Base-by-base conservation (phyloP, 2,888 invertebrate species). In the Monopis laevigella region DNA sequence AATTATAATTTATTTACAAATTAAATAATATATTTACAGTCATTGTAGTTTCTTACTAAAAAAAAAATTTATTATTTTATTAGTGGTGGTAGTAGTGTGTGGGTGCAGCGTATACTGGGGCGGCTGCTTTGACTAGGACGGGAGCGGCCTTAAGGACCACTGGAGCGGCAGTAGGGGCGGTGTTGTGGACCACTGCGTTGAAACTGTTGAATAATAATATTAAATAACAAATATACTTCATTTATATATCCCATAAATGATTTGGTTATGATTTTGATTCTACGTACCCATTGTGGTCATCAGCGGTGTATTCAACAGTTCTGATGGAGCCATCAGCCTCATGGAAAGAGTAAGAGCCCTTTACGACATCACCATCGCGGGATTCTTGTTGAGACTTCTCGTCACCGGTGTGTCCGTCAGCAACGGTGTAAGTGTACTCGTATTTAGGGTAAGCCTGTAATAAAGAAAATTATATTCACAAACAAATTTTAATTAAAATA, bases 391-490 rank as follows among this genome's bases (percentile, higher is more conserved):
- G 80, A 47, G 66, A 64, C 60, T 82, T 81, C 58, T 70, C 65
- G 65, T 83, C 83, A 35, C 82, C 82, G 53, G 81, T 74, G 60
- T 80, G 74, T 21, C 68, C 68, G 54, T 83, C 82, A 50, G 74
- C 65, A 3, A 83, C 78, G 34, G 78, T 74, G 60, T 83, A 82
- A 44, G 61, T 66, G 65, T 68, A 82, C 51, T 73, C 68, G 57
- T 71, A 71, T 51, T 67, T 62, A 42, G 70, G 69, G 58, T 64
- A 51, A 2, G 59, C 54, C 65, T 65, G 50, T 8, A 46, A 46
- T 29, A 40, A 11, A 30, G 13, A 40, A 27, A n/a, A 27, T 27
- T 27, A 27, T 24, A n/a, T n/a, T n/a, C n/a, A 24, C 24, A n/a
- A 7, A 28, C 11, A 28, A 6, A 28, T 28, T 28, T 28, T 28